phyloP scores from a whole-genome alignment of 37 sponge, comb jelly and placozoan species.

The Theonella swinhoei region DNA sequence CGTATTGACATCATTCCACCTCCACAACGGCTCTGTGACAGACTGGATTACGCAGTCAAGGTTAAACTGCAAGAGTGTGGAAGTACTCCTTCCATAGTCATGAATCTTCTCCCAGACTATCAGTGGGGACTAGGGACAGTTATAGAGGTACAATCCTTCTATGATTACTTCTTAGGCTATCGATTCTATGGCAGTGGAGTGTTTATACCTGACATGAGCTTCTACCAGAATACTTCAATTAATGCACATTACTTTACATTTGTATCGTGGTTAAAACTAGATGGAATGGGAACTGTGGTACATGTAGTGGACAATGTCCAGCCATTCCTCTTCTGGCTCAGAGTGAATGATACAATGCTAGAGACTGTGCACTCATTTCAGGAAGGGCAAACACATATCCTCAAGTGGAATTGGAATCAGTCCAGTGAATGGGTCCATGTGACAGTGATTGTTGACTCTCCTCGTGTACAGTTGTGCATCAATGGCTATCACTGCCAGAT shows the following conservation, averaged over 20 bases:
- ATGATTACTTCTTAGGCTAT: conserved; percentile 39
- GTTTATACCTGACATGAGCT: conserved; percentile 36
- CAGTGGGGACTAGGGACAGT: conserved; percentile 42
- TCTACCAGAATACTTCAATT: conserved; percentile 4
- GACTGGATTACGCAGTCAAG: conserved; percentile 40
- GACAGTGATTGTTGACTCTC: conserved; percentile 24
- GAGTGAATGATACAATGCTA: conserved; percentile 10
- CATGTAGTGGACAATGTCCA: conserved; percentile 10
- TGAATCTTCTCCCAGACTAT: conserved; percentile 37
- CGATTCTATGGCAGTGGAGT: conserved; percentile 46
- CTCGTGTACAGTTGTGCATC: conserved; percentile 14
- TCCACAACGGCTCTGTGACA: conserved; percentile 38
- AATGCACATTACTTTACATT: conserved; percentile 33
- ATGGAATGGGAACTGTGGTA: conserved; percentile 29
- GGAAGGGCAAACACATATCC: not conserved
- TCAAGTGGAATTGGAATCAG: conserved; percentile 37
- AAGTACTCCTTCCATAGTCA: not conserved
- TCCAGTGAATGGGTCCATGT: conserved; percentile 54
- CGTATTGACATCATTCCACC: conserved; percentile 21
- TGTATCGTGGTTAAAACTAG: conserved; percentile 35
- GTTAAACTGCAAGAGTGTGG: conserved; percentile 42
- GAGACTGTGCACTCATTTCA: conserved; percentile 3
- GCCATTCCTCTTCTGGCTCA: conserved; percentile 20
- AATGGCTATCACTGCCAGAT: conserved; percentile 36
- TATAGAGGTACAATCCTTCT: conserved; percentile 27